These are phyloP conservation scores for Ptyas mucosa DNA, from an alignment of 2,113 vertebrate genomes.

Conservation along the genomic window DNA sequence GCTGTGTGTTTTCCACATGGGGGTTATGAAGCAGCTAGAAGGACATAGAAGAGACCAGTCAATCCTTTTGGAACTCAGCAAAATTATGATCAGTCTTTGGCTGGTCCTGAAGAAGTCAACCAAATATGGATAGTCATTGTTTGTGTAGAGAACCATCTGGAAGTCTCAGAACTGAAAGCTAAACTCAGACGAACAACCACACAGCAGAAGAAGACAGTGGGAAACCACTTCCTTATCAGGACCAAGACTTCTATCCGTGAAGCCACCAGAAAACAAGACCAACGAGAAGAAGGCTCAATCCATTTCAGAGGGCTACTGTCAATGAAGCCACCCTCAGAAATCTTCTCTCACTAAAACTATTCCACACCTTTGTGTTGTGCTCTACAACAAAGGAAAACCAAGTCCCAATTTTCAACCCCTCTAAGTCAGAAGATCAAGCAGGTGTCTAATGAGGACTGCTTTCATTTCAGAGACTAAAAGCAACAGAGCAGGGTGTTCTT, in stretches of 20 bases:
- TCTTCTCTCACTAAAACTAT: background rate
- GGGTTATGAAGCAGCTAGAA: background rate
- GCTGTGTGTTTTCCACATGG: background rate
- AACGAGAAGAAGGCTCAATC: background rate
- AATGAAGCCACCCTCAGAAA: background rate
- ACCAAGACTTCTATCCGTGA: background rate
- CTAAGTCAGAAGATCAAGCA: background rate
- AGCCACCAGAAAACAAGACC: background rate
- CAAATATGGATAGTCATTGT: background rate
- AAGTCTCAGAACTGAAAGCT: background rate
- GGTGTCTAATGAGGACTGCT: background rate
- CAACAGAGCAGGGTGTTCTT: background rate
- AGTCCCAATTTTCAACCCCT: background rate
- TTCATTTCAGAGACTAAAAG: background rate
- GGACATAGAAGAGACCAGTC: background rate
- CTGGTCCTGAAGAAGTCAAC: background rate
- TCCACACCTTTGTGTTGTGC: background rate
- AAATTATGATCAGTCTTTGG: background rate
- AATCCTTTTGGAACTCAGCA: background rate
- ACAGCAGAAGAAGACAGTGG: background rate
- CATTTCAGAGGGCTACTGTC: background rate
- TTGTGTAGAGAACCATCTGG: background rate
- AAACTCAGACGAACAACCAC: background rate
- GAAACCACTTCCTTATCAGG: background rate
- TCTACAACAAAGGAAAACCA: too few relatives aligned